phyloP scores from a whole-genome alignment of 2,797 vertebrate genomes.

The Peromyscus melanophrys region DNA sequence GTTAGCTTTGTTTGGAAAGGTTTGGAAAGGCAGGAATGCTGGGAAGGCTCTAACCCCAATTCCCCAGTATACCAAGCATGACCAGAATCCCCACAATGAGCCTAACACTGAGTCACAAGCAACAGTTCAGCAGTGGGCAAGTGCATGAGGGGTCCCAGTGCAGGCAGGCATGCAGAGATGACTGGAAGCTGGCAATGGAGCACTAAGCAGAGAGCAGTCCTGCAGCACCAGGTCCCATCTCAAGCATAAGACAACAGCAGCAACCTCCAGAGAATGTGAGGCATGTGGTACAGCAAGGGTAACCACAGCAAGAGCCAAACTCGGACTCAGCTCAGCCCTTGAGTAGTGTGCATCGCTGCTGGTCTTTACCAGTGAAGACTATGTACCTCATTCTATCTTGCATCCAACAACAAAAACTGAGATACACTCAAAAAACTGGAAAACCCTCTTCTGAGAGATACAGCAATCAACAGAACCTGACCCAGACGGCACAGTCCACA shows the following conservation, averaged over 20 bases:
- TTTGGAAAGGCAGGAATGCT: slow-evolving; percentile 9
- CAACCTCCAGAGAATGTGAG: not conserved
- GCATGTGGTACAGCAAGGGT: not conserved
- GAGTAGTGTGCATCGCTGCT: not conserved
- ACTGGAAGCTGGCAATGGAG: not conserved
- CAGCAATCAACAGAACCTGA: slow-evolving; percentile 29
- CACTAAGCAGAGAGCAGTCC: not conserved
- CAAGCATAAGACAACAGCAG: not conserved
- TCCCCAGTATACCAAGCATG: not conserved
- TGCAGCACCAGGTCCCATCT: not conserved
- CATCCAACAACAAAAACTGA: slow-evolving; percentile 36
- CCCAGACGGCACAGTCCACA: not conserved
- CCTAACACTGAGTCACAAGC: not conserved
- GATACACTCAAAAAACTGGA: not conserved
- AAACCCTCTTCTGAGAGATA: not conserved
- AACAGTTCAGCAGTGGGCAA: not conserved
- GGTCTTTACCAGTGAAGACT: not conserved
- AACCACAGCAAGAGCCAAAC: not conserved
- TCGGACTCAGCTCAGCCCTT: not conserved
- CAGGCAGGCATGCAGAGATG: not conserved
- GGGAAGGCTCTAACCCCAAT: not conserved
- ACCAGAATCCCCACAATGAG: not conserved
- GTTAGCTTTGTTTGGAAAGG: not conserved
- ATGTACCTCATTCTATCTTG: not conserved
- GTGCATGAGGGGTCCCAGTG: not conserved